Conservation (phyloP, 2,113 vertebrate species). For the Thymallus thymallus region DNA sequence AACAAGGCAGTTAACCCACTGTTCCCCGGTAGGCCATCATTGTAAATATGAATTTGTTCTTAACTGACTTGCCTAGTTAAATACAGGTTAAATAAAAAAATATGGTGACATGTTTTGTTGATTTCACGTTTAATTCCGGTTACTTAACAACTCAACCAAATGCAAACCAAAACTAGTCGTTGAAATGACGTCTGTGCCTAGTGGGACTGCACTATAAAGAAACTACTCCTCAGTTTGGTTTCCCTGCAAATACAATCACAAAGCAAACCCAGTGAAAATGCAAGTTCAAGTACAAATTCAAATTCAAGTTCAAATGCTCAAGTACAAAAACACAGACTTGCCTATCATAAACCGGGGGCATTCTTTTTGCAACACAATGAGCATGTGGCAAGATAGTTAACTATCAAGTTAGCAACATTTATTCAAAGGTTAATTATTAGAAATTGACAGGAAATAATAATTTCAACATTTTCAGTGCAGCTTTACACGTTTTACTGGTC, state of each 20-base stretch:
- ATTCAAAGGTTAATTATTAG: neutral
- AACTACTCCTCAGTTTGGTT: neutral
- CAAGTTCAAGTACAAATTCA: neutral
- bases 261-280: neutral
- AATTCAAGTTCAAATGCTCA: constrained; percentile 9
- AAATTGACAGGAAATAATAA: neutral
- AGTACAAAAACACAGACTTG: constrained; percentile 28
- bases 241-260: neutral
- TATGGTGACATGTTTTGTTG: neutral
- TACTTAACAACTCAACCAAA: too few species aligned
- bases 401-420: neutral
- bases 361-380: too few species aligned
- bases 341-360: too few species aligned
- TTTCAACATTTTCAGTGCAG: neutral
- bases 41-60: too few species aligned
- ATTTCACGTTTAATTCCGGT: too few species aligned
- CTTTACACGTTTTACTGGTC: neutral
- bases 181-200: too few species aligned
- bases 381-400: neutral
- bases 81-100: too few species aligned
- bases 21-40: too few species aligned
- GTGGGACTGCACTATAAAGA: neutral
- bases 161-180: too few species aligned
- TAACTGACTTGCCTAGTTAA: too few species aligned
- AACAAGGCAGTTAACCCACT: too few species aligned